Base-by-base conservation (phyloP, 2,797 vertebrate species). In the Morus bassanus region DNA sequence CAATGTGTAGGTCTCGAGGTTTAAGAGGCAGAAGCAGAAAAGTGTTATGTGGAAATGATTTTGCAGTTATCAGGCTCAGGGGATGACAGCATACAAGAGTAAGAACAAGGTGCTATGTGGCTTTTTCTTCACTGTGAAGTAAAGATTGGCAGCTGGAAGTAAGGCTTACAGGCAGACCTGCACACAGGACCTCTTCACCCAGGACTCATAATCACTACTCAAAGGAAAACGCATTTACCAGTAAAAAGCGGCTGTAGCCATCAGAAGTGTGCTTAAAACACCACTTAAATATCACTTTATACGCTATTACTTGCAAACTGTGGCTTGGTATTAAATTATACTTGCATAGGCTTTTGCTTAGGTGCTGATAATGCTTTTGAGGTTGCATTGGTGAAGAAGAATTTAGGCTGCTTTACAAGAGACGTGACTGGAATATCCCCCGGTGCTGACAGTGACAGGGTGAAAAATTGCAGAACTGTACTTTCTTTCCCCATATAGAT, bases 201-300 rank as follows among this genome's bases (percentile, higher is more conserved):
- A 98, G 98, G 98, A 99, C 99, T 99, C 99, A 99, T 99, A 99
- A 99, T 99, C 99, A 99, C 99, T 99, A 99, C 99, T 99, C 99
- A 99, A 98, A 98, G 98, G 98, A 98, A 99, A 98, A 99, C 98
- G 98, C 98, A 98, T 98, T 99, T 99, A 99, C 98, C 98, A 98
- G 99, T 99, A 99, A 99, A 99, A 99, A 99, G 99, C 98, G 98
- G 98, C 98, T 98, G 98, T 98, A 99, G 99, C 99, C 99, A 99
- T 99, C 99, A 99, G 98, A 99, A 99, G 98, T 98, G 99, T 99
- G 99, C 99, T 99, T 99, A 99, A 99, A 99, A 99, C 99, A 99
- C 99, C 99, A 99, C 99, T 99, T 99, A 99, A 99, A 99, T 99
- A 99, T 99, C 99, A 99, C 99, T 99, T 99, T 99, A 99, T 99